These are phyloP conservation scores for Maniola jurtina DNA, from an alignment of 1,140 invertebrate species.

Conservation along the genomic window DNA sequence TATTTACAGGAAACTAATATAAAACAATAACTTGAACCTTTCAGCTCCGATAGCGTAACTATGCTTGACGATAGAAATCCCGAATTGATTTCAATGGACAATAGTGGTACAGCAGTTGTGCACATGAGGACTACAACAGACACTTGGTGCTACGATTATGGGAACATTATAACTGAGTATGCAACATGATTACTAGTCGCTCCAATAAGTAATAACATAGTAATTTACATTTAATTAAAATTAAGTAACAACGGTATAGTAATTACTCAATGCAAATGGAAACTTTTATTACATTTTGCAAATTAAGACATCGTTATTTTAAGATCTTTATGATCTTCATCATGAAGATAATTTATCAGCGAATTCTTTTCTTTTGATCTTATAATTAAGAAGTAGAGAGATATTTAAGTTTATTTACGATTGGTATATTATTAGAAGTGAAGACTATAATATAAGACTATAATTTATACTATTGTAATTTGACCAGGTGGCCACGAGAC, in stretches of 20 bases:
- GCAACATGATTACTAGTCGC: slow-evolving; percentile 6
- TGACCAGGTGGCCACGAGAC: slow-evolving; percentile 58
- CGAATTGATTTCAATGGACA: slow-evolving; percentile 47
- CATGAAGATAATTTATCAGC: background rate
- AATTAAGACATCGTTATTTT: no score
- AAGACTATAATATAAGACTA: no score
- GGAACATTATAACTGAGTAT: slow-evolving; percentile 42
- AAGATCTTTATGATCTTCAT: no score
- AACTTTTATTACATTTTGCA: no score
- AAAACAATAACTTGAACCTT: slow-evolving; percentile 8
- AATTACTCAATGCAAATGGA: no score
- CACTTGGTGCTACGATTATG: slow-evolving; percentile 46
- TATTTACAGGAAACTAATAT: background rate
- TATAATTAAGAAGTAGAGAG: no score
- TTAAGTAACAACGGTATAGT: no score
- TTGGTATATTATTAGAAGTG: no score
- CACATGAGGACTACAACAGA: slow-evolving; percentile 48
- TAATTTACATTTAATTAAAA: background rate
- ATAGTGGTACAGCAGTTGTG: slow-evolving; percentile 52
- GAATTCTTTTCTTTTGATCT: slow-evolving; percentile 9
- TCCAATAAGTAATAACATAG: background rate
- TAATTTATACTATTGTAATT: background rate
- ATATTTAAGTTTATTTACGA: no score
- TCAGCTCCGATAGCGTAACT: slow-evolving; percentile 44
- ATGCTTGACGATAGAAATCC: slow-evolving; percentile 44